Evolutionary conservation across 2,797 vertebrate genomes (phyloP).

Genomic region (Poeciliopsis paucimaculata): DNA sequence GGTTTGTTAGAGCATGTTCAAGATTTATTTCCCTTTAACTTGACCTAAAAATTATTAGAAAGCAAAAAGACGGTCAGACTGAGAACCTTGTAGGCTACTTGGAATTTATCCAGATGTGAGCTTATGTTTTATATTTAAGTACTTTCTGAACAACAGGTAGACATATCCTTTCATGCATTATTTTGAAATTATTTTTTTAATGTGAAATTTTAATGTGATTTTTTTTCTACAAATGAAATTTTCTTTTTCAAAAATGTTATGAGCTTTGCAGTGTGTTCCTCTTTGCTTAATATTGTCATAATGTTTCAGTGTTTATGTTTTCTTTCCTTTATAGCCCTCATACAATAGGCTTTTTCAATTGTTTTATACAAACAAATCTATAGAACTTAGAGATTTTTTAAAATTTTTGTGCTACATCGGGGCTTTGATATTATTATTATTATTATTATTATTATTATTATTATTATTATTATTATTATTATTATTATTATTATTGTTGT

Average conservation of each 20-base stretch:
- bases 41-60: background rate
- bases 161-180: background rate
- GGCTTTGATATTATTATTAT: background rate
- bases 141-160: background rate
- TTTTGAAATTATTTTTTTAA: background rate
- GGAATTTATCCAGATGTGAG: background rate
- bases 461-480: too few species aligned
- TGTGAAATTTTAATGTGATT: background rate
- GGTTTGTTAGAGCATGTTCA: background rate
- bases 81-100: background rate
- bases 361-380: background rate
- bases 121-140: background rate
- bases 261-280: background rate
- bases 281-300: background rate
- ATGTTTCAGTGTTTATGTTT: background rate
- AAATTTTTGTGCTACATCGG: background rate
- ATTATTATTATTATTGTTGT: too few species aligned
- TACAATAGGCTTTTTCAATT: background rate
- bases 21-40: background rate
- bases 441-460: too few species aligned
- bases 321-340: background rate
- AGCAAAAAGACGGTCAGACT: background rate
- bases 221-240: background rate
- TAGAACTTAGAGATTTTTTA: background rate
- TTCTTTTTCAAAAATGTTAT: background rate